phyloP scores from a whole-genome alignment of 2,113 vertebrate genomes.

The Poeciliopsis occidentalis region DNA sequence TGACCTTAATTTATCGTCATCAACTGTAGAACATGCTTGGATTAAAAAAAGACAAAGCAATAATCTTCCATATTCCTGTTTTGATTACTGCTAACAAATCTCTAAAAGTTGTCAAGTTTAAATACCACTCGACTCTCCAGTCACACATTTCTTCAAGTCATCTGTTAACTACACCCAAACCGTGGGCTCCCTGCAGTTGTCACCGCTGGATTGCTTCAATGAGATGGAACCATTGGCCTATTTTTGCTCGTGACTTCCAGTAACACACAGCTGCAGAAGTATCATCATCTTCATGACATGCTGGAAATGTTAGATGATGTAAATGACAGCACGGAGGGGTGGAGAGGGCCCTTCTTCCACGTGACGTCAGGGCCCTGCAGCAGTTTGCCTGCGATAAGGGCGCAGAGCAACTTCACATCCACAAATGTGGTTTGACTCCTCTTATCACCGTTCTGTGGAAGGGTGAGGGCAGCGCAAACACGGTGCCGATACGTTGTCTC shows the following conservation, averaged over 20 bases:
- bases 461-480: conserved; percentile 23
- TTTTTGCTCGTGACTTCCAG: neutral
- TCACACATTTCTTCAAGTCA: no score
- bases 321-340: conserved; percentile 31
- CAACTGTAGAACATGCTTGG: no score
- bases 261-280: neutral
- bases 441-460: conserved; percentile 49
- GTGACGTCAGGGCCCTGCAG: conserved; percentile 72
- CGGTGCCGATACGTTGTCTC: neutral
- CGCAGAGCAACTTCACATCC: conserved; percentile 51
- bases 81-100: no score
- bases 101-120: no score
- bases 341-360: conserved; percentile 38
- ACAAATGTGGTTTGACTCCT: conserved; percentile 45
- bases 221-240: neutral
- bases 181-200: no score
- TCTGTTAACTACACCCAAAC: no score
- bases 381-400: conserved; percentile 74
- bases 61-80: no score
- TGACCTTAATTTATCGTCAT: no score
- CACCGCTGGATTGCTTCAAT: neutral
- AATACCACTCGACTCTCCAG: no score
- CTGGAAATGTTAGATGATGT: conserved; percentile 42
- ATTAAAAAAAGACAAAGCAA: no score
- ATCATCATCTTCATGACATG: neutral